phyloP scores from a whole-genome alignment of 1,140 invertebrate genomes.

The Arctopsyche grandis region DNA sequence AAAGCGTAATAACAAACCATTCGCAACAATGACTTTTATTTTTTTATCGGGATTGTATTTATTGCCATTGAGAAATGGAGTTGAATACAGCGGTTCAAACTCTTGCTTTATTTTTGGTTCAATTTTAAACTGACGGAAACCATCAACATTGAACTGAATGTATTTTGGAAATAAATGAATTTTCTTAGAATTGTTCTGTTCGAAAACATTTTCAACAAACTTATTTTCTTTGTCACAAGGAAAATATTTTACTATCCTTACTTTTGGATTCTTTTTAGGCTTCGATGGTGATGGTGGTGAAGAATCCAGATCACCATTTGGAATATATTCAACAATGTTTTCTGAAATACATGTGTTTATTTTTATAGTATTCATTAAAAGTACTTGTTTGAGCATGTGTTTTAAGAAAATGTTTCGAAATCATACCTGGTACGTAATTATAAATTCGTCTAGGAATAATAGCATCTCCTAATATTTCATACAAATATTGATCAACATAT shows the following conservation, averaged over 20 bases:
- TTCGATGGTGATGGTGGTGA: constrained; percentile 40
- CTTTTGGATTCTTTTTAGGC: constrained; percentile 46
- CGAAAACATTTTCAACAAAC: constrained; percentile 42
- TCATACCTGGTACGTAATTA: constrained; percentile 41
- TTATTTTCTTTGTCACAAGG: constrained; percentile 41
- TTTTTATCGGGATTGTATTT: constrained; percentile 48
- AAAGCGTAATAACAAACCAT: constrained; percentile 48
- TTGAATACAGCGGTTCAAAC: constrained; percentile 31
- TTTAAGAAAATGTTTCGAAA: background rate
- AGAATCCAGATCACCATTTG: constrained; percentile 35
- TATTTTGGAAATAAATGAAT: constrained; percentile 2
- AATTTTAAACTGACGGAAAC: constrained; percentile 37
- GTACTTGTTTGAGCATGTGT: too few species aligned
- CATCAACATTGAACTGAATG: constrained; percentile 47
- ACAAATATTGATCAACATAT: constrained; percentile 49
- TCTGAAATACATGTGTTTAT: constrained; percentile 46
- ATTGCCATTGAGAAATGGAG: constrained; percentile 49
- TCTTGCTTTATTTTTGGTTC: constrained; percentile 28
- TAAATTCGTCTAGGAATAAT: constrained; percentile 49
- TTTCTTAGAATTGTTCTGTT: constrained; percentile 2
- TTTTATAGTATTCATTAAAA: too few species aligned
- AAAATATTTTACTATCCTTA: constrained; percentile 41
- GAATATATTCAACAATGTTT: constrained; percentile 39
- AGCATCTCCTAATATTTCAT: constrained; percentile 52
- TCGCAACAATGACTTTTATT: constrained; percentile 43